A percentile compares a stretch with the other conserved stretches of the same genome.
Evolutionary conservation across 2,113 vertebrate species (phyloP).

Genomic region (Oxyruncus cristatus): DNA sequence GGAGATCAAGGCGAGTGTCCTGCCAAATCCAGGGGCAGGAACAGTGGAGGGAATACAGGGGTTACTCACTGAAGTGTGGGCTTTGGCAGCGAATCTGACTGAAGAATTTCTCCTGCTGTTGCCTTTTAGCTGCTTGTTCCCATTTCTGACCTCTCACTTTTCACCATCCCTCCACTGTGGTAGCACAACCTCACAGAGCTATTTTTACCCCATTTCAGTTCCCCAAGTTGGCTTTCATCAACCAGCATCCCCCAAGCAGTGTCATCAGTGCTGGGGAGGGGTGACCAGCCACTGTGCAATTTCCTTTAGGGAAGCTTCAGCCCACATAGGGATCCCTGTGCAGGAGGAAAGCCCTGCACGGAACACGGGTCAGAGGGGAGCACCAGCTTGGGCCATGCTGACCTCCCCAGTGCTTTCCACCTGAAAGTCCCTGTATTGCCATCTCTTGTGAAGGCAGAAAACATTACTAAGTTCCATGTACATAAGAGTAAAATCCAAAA

Average conservation of each 20-base stretch:
- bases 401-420: background rate
- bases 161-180: accelerated
- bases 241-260: background rate
- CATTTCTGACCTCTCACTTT: background rate
- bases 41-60: background rate
- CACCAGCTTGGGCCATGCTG: background rate
- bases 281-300: background rate
- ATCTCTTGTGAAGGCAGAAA: background rate
- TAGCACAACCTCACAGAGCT: background rate
- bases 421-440: background rate
- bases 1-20: background rate
- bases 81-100: background rate
- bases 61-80: background rate
- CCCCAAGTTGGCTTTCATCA: background rate
- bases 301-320: background rate
- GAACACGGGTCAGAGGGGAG: background rate
- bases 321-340: background rate
- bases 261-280: background rate
- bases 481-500: background rate
- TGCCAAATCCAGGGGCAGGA: background rate
- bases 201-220: background rate
- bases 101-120: background rate
- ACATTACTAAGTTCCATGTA: background rate
- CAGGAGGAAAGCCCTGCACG: background rate
- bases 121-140: background rate